These are phyloP conservation scores for Eulemur mongoz DNA, from an alignment of 2,797 vertebrate species.

Conservation along the genomic window DNA sequence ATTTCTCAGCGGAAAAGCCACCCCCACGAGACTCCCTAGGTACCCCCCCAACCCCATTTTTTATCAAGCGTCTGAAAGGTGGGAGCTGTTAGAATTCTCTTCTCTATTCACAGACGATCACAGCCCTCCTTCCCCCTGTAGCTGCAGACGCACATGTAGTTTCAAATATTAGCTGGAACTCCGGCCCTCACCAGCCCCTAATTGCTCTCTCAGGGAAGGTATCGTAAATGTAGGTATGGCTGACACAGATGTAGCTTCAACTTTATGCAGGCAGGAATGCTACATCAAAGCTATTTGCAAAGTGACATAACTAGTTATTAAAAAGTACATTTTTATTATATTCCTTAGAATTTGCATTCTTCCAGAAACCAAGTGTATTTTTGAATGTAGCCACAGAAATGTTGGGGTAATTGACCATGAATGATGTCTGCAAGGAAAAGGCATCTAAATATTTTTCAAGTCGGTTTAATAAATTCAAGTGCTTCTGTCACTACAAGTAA, in stretches of 20 bases:
- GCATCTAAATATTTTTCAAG: constrained; percentile 16
- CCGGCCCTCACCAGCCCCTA: constrained; percentile 65
- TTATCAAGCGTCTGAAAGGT: constrained; percentile 57
- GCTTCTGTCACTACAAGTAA: neutral
- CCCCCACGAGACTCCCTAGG: neutral
- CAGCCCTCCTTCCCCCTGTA: constrained; percentile 36
- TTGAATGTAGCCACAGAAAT: neutral
- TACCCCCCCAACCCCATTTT: constrained; percentile 26
- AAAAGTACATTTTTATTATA: constrained; percentile 68
- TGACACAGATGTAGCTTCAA: constrained; percentile 72
- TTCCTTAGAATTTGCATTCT: constrained; percentile 60
- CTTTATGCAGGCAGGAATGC: constrained; percentile 45
- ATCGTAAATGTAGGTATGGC: constrained; percentile 47
- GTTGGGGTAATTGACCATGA: neutral
- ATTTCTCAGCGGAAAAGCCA: constrained; percentile 14
- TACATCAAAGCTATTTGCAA: constrained; percentile 55
- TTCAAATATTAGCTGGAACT: constrained; percentile 62
- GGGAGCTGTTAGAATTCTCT: constrained; percentile 23
- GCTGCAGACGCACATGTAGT: neutral
- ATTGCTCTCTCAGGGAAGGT: constrained; percentile 79
- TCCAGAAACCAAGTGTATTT: constrained; percentile 17
- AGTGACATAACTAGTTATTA: constrained; percentile 26
- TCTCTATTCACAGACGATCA: constrained; percentile 60
- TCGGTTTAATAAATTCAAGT: constrained; percentile 12
- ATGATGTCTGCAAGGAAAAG: neutral